These are phyloP conservation scores for Cataglyphis albicans DNA, from an alignment of 2,888 invertebrate species.

Conservation along the genomic window DNA sequence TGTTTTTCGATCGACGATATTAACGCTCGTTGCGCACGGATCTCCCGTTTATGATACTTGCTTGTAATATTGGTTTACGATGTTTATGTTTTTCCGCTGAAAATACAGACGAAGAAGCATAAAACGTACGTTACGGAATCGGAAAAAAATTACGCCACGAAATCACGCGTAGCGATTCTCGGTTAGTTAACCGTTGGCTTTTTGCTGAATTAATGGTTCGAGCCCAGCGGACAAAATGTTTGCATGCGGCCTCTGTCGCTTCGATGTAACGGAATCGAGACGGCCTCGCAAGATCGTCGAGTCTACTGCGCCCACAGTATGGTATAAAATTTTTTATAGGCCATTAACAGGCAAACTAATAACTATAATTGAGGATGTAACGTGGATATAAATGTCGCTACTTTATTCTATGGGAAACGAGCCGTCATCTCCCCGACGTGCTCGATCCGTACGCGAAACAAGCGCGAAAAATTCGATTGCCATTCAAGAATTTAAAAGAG, in stretches of 20 bases:
- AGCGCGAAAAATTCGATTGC: background rate
- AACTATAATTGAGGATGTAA: slow-evolving; percentile 72
- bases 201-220: slow-evolving; percentile 39
- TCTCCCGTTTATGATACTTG: background rate
- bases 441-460: slow-evolving; percentile 11
- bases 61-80: background rate
- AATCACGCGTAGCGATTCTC: slow-evolving; percentile 25
- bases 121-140: slow-evolving; percentile 6
- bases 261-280: slow-evolving; percentile 56
- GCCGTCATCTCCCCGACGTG: slow-evolving; percentile 43
- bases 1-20: background rate
- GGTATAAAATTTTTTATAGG: slow-evolving; percentile 69
- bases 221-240: slow-evolving; percentile 3
- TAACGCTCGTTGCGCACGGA: background rate
- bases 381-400: slow-evolving; percentile 67
- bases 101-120: background rate
- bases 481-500: slow-evolving; percentile 8
- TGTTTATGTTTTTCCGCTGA: background rate
- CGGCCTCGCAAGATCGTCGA: slow-evolving; percentile 16
- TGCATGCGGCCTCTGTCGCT: background rate
- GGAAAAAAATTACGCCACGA: background rate
- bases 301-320: slow-evolving; percentile 2
- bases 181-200: slow-evolving; percentile 25
- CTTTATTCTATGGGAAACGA: slow-evolving; percentile 45
- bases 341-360: slow-evolving; percentile 65